Evolutionary conservation across 1,140 invertebrate species (phyloP), one percentile per base, ranked within the genome.

Genomic region (Fopius arisanus): DNA sequence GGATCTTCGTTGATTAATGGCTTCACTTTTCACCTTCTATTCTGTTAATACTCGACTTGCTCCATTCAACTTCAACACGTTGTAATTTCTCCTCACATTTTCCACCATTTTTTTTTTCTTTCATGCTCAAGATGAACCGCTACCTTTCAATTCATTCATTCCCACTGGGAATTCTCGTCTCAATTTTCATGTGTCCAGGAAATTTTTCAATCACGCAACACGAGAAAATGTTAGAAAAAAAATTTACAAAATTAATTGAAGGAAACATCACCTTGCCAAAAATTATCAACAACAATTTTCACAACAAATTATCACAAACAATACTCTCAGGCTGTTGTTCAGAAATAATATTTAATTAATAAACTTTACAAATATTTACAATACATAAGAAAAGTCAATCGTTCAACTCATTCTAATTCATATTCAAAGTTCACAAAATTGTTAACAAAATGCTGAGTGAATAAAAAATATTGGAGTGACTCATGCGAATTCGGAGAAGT

Each of bases 361-460:
- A 81, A 82, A 80, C 73, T 87, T 83, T 85, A 87, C 82, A 87
- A 83, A 84, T 87, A 87, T 87, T 75, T 86, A 87, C 82, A 87
- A 78, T 84, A 76, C 71, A 86, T 70, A 76, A 87, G 78, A 81
- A 80, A 86, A 81, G 37, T 67, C 73, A 19, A 48, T 26, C 66
- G 41, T 40, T 51, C 48, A 65, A 70, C 54, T 26, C 10, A 41
- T 51, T 41, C 12, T 40, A 73, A 33, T 65, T 14, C 59, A 37
- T 40, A 21, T 67, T 2, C 51, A 70, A 54, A 71, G 26, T n/a
- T 19, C 43, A n/a, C 19, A 67, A 59, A 33, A 79, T 79, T 80
- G 73, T 63, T 68, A 73, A 79, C 26, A 75, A 72, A 67, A 43
- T 59, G 54, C 33, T 74, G 40, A 74, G 74, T 68, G 51, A 71